Evolutionary conservation across 2,113 vertebrate species (phyloP).

Genomic region (Callospermophilus lateralis): DNA sequence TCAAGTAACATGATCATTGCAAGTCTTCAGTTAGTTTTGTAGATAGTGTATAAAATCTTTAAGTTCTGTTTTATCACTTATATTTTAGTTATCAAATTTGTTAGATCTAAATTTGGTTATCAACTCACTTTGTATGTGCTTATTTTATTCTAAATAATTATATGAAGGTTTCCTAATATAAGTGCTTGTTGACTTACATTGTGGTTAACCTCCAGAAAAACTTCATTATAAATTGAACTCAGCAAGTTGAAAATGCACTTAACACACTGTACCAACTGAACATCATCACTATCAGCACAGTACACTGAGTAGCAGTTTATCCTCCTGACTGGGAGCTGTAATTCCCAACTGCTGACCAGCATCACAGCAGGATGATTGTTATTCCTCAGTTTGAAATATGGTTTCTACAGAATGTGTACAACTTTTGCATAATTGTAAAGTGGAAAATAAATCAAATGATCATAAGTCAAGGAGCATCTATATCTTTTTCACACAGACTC

Average conservation of each 20-base stretch:
- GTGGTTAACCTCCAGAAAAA: neutral
- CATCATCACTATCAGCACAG: neutral
- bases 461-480: neutral
- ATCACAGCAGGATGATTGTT: neutral
- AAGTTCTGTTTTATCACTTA: constrained; percentile 5
- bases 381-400: no score
- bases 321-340: neutral
- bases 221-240: neutral
- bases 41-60: neutral
- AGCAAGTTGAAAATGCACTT: neutral
- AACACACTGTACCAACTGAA: neutral
- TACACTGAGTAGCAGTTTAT: neutral
- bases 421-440: neutral
- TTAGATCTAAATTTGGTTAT: neutral
- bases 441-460: neutral
- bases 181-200: neutral
- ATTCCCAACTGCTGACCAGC: neutral
- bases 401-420: no score
- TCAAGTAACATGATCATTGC: neutral
- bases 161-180: neutral
- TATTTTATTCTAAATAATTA: neutral
- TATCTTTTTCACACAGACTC: neutral
- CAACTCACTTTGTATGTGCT: neutral
- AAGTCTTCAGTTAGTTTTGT: neutral
- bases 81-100: neutral